Evolutionary conservation across 2,888 invertebrate species (phyloP).

Genomic region (Hofmannophila pseudospretella): DNA sequence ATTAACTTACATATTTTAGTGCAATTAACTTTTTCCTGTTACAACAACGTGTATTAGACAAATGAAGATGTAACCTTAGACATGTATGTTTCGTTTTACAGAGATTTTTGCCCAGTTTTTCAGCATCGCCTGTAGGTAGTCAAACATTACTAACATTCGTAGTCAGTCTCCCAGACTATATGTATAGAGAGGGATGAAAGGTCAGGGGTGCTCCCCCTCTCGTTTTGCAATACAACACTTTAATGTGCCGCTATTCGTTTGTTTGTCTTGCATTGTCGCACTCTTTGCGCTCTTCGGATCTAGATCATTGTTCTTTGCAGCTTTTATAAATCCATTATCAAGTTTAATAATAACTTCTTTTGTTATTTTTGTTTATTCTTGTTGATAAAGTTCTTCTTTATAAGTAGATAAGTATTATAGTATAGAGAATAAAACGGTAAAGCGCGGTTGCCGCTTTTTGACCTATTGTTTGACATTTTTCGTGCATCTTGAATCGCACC

Average conservation of each 20-base stretch:
- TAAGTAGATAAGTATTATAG: background rate
- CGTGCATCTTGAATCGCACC: too few species aligned
- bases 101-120: too few species aligned
- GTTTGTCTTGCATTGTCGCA: slow-evolving; percentile 7
- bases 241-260: slow-evolving; percentile 5
- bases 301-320: background rate
- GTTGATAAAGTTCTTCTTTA: too few species aligned
- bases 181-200: background rate
- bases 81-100: too few species aligned
- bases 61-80: too few species aligned
- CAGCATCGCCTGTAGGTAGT: too few species aligned
- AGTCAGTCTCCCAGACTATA: background rate
- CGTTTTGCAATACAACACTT: slow-evolving; percentile 10
- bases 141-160: too few species aligned
- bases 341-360: background rate
- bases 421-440: background rate
- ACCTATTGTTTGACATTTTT: too few species aligned
- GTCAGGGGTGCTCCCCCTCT: background rate
- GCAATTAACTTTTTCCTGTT: too few species aligned
- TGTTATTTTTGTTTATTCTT: background rate
- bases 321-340: background rate
- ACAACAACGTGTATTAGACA: too few species aligned
- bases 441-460: too few species aligned
- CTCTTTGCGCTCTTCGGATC: slow-evolving; percentile 5
- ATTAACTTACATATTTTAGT: too few species aligned